Evolutionary conservation across 2,888 invertebrate species (phyloP), one percentile per base, ranked within the genome.

Genomic region (Drosophila formosana): DNA sequence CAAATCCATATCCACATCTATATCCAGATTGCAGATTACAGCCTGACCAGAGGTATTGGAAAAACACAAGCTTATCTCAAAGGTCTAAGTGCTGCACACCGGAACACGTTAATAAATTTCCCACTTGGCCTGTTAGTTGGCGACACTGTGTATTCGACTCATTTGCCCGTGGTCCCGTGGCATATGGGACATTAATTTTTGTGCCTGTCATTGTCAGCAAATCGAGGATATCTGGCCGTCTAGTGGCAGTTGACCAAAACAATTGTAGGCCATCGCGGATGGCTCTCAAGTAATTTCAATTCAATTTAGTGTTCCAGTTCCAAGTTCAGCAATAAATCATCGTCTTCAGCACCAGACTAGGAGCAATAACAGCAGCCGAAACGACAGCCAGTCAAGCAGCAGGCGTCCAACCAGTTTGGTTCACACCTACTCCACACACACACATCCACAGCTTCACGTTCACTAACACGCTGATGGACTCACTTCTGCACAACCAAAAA

Each of bases 21-120:
- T 46, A 66, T 28, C 39, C 11, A 46, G 26, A 30, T 6, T 23
- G 53, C 49, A 47, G n/a, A 37, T 37, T 37, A 43, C 43, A 41
- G 9, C 41, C 47, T 23, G 47, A 57, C 75, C 82, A 4, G 4
- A 37, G 11, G 11, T 30, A 7, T 30, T 30, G 30, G 0, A 28
- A 5, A 28, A 28, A 68, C 71, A 75, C 34, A 25, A 57, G 26
- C 65, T 66, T 62, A 83, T 80, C 81, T 71, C 72, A 62, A 77
- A 68, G 72, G 57, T 75, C 68, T 74, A 57, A 11, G 70, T 56
- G 73, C 49, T 55, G 66, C 81, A 70, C 76, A 81, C 89, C 86
- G 86, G 89, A 89, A 88, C 86, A 89, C 76, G 84, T 81, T 89
- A 57, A 84, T 86, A 86, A 86, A 86, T 88, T 87, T 81, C 86